Conservation (phyloP, 2,113 vertebrate genomes). For the Calypte anna region DNA sequence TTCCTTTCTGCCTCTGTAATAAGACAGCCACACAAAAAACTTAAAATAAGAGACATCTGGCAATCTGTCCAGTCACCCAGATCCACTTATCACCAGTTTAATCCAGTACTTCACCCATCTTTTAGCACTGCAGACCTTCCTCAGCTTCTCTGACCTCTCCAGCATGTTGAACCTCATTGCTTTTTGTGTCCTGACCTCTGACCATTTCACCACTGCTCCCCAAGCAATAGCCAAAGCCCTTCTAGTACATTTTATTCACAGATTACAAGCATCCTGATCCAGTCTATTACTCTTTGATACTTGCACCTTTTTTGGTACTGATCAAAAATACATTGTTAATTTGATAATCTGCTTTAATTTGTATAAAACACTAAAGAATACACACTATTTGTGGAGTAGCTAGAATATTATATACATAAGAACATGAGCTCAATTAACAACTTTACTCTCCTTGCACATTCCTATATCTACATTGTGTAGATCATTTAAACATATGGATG, state of each 20-base stretch:
- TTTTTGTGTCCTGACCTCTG: neutral
- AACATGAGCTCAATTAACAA: neutral
- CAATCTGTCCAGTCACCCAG: neutral
- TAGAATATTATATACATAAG: neutral
- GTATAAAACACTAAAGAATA: neutral
- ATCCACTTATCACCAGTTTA: neutral
- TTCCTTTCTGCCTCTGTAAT: neutral
- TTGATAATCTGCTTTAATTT: neutral
- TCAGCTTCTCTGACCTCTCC: neutral
- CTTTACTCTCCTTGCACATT: neutral
- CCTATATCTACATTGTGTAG: neutral
- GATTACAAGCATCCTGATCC: neutral
- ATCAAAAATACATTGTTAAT: neutral
- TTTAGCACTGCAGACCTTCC: neutral
- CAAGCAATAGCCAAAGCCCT: neutral
- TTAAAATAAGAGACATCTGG: neutral
- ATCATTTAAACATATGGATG: neutral
- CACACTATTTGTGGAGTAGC: neutral
- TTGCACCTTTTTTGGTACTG: fast-evolving
- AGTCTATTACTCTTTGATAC: neutral
- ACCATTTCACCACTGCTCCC: neutral
- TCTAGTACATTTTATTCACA: neutral
- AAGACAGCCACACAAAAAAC: neutral
- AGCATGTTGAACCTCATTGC: neutral
- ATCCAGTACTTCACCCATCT: neutral